A percentile compares a stretch with the other conserved stretches of the same genome.
These are phyloP conservation scores for Cossypha niveicapilla DNA, from an alignment of 2,797 vertebrate species.

Conservation along the genomic window DNA sequence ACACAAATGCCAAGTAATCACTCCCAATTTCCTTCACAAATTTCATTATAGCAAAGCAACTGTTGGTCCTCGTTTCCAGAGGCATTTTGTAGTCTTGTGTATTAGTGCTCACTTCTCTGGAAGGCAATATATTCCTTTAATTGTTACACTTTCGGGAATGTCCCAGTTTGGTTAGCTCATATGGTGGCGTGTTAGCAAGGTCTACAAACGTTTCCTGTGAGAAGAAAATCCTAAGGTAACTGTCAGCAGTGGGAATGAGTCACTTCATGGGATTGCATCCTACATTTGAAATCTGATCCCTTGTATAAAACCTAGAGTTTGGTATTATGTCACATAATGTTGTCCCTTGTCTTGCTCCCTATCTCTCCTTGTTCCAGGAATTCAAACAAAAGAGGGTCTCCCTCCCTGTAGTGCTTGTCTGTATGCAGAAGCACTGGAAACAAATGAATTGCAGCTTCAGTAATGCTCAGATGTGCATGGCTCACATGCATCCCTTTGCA, in stretches of 20 bases:
- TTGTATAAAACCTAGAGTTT: background rate
- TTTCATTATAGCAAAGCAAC: background rate
- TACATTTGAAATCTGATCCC: background rate
- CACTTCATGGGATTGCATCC: background rate
- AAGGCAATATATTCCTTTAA: background rate
- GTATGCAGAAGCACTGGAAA: background rate
- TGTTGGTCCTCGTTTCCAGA: background rate
- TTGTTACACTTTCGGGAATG: fast-evolving
- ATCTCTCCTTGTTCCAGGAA: background rate
- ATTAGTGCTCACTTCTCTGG: background rate
- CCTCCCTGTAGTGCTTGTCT: background rate
- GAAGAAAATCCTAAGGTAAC: background rate
- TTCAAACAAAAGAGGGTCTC: background rate
- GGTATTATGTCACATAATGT: background rate
- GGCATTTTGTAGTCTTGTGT: background rate
- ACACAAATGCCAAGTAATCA: background rate
- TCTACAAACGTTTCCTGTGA: background rate
- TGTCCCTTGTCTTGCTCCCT: background rate
- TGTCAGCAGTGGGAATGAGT: background rate
- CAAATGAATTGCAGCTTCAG: background rate
- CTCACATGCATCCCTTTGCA: background rate
- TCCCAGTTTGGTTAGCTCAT: background rate
- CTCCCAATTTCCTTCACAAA: background rate
- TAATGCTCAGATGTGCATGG: background rate
- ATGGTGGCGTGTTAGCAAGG: background rate